Conservation (phyloP, 2,797 vertebrate species). For the Myotis planiceps region DNA sequence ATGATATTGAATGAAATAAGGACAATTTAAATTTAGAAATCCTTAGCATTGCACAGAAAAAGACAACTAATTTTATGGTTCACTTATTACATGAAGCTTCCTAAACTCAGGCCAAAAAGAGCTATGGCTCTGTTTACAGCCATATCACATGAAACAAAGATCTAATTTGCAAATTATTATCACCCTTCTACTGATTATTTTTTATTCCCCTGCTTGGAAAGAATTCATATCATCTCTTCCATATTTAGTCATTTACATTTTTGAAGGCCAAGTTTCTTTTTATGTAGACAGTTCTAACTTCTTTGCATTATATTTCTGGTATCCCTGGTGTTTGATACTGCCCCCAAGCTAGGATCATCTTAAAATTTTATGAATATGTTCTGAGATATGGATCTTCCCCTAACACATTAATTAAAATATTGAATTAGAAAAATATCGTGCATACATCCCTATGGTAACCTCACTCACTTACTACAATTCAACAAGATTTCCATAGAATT, state of each 20-base stretch:
- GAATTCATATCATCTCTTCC: conserved; percentile 56
- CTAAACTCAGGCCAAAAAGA: conserved; percentile 53
- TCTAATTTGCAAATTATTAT: conserved; percentile 72
- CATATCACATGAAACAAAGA: conserved; percentile 58
- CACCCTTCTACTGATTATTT: conserved; percentile 64
- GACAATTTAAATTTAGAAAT: conserved; percentile 4
- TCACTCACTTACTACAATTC: conserved; percentile 33
- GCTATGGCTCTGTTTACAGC: conserved; percentile 56
- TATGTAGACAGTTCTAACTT: conserved; percentile 72
- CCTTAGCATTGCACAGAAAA: not conserved
- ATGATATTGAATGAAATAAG: conserved; percentile 21
- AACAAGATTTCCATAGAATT: conserved; percentile 25
- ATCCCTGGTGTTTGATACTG: conserved; percentile 72
- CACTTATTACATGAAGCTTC: conserved; percentile 24
- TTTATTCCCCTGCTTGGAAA: conserved; percentile 71
- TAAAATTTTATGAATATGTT: conserved; percentile 78
- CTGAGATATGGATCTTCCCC: conserved; percentile 66
- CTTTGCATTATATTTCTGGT: conserved; percentile 72
- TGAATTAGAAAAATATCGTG: conserved; percentile 56
- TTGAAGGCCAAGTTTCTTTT: conserved; percentile 79
- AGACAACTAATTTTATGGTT: conserved; percentile 35
- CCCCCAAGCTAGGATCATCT: conserved; percentile 73
- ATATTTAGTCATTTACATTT: conserved; percentile 78
- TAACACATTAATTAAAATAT: conserved; percentile 75
- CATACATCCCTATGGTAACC: conserved; percentile 44